Evolutionary conservation across 2,888 invertebrate species (phyloP), one percentile per base, ranked within the genome.

Genomic region (Nemurella pictetii): DNA sequence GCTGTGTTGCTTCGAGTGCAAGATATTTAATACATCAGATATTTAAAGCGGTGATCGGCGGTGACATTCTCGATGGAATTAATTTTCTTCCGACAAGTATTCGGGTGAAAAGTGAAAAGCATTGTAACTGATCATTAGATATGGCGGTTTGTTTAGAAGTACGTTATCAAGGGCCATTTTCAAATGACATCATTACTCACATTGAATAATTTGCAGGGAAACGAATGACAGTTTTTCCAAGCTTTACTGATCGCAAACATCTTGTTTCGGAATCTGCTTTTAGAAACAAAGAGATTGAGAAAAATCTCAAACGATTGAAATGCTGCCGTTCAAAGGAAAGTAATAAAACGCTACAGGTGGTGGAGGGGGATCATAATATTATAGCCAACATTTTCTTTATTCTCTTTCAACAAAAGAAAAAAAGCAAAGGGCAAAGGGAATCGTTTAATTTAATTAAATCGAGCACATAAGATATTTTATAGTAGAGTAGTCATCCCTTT

Each of bases 371-470:
- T 55, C 55, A 85, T 86, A 85, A 85, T 84, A 86, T 87, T 86
- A 85, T 87, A 84, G 85, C 73, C 84, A 80, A 35, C 85, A 83
- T 81, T 29, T 85, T 85, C 85, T 84, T 85, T 85, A 84, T 83
- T 84, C 84, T 85, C 83, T 86, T 84, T 83, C 84, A 80, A 84
- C 86, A 84, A 83, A 86, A 85, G 85, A 88, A 88, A 88, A 55
- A 55, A 55, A 89, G 88, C 12, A 89, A 88, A 88, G 88, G 88
- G 88, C 89, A 89, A 72, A 82, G 26, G 9, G 89, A 89, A 89
- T 89, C 89, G 89, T 90, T 90, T 90, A 90, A 90, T 90, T 90
- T 90, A 90, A 90, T 90, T 90, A 90, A 90, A 89, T 89, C 84
- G 20, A 55, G 84, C 85, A 86, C 86, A 89, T 89, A 90, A 90